phyloP scores from a whole-genome alignment of 2,888 invertebrate genomes.

The Diadegma fenestrale region DNA sequence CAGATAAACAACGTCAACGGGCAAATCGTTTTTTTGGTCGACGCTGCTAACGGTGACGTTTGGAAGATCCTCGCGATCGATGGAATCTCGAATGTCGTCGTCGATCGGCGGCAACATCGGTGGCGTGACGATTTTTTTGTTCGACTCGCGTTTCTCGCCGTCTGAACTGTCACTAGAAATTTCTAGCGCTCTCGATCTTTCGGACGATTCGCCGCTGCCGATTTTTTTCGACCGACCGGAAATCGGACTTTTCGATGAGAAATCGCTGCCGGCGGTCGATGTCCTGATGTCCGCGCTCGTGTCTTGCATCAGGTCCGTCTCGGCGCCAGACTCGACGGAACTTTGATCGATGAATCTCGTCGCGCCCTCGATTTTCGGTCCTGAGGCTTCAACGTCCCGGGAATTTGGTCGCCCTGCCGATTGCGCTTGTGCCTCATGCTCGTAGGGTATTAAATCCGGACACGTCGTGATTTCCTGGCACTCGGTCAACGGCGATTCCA shows the following conservation, averaged over 20 bases:
- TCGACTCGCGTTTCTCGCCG: constrained; percentile 59
- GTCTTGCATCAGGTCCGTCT: constrained; percentile 73
- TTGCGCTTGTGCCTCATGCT: constrained; percentile 73
- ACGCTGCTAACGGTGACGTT: constrained; percentile 78
- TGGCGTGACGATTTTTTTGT: constrained; percentile 45
- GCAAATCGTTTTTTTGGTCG: constrained; percentile 66
- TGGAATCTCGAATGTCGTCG: constrained; percentile 58
- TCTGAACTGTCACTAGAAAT: constrained; percentile 67
- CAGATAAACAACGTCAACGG: constrained; percentile 67
- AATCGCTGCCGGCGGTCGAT: constrained; percentile 52
- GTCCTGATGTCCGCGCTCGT: constrained; percentile 59
- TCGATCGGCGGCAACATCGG: constrained; percentile 42
- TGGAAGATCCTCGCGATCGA: constrained; percentile 77
- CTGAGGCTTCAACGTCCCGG: constrained; percentile 50
- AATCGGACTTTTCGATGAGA: constrained; percentile 55
- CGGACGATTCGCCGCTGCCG: constrained; percentile 56
- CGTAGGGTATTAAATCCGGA: constrained; percentile 80
- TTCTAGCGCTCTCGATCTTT: constrained; percentile 57
- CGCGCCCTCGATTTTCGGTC: constrained; percentile 74
- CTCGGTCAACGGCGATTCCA: constrained; percentile 82
- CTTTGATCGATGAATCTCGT: constrained; percentile 82
- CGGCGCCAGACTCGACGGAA: constrained; percentile 80
- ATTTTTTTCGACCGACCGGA: constrained; percentile 43
- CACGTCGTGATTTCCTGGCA: constrained; percentile 79
- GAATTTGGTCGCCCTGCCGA: constrained; percentile 31